phyloP scores from a whole-genome alignment of 2,888 invertebrate genomes.

The Ichneumon xanthorius region DNA sequence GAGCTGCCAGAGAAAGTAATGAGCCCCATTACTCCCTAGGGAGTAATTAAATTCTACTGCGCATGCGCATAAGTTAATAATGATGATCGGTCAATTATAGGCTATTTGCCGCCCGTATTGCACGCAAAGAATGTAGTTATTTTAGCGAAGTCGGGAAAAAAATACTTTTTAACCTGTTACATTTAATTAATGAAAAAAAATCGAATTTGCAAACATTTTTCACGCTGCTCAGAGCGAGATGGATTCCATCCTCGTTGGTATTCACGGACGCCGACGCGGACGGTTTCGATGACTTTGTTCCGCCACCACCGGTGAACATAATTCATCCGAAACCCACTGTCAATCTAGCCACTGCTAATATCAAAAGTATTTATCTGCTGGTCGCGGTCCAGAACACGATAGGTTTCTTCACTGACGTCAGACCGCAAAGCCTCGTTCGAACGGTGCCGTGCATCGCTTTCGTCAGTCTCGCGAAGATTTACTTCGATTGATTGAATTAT shows the following conservation, averaged over 20 bases:
- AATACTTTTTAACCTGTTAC: too few relatives aligned
- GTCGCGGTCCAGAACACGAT: constrained; percentile 75
- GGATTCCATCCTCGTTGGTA: constrained; percentile 89
- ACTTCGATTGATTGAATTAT: constrained; percentile 57
- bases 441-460: constrained; percentile 62
- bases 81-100: too few relatives aligned
- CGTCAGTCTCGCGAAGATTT: constrained; percentile 57
- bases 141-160: too few relatives aligned
- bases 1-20: too few relatives aligned
- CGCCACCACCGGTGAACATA: constrained; percentile 90
- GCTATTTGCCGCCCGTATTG: too few relatives aligned
- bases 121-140: too few relatives aligned
- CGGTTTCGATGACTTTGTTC: constrained; percentile 89
- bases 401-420: constrained; percentile 75
- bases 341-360: constrained; percentile 78
- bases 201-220: constrained; percentile 37
- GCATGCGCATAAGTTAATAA: too few relatives aligned
- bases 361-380: constrained; percentile 74
- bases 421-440: constrained; percentile 56
- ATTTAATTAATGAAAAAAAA: background rate
- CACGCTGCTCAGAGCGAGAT: constrained; percentile 85
- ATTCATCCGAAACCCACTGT: constrained; percentile 88
- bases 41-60: too few relatives aligned
- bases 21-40: too few relatives aligned
- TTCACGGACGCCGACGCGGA: constrained; percentile 87